Percentiles rank a stretch among this genome's conserved stretches.
Conservation (phyloP, 2,888 invertebrate species). For the Flexamia atlantica region DNA sequence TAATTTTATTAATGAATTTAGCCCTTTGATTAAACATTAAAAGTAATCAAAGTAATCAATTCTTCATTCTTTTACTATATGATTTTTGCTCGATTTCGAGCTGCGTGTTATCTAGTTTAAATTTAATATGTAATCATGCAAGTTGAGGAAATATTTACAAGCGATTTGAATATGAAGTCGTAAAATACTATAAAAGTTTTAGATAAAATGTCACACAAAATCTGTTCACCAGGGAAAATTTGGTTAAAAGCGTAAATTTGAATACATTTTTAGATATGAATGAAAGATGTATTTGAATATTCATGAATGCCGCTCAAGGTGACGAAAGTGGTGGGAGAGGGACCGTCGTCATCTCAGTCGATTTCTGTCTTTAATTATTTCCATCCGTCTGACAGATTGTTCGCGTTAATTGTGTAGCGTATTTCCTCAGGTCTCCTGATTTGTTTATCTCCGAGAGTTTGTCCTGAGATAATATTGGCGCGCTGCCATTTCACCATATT, state of each 20-base stretch:
- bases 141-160: no score
- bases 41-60: no score
- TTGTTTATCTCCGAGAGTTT: constrained; percentile 16
- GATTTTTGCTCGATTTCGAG: no score
- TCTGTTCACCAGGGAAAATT: not conserved
- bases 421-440: constrained; percentile 6
- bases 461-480: constrained; percentile 22
- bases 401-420: constrained; percentile 23
- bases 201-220: no score
- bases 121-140: no score
- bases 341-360: not conserved
- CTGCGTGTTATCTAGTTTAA: no score
- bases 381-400: constrained; percentile 12
- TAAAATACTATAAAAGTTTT: no score
- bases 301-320: constrained; percentile 24
- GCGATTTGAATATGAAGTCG: no score
- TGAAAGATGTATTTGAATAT: constrained; percentile 26
- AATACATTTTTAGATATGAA: constrained; percentile 4
- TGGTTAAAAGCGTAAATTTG: constrained; percentile 8
- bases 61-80: no score
- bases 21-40: no score
- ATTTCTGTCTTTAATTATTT: constrained; percentile 10
- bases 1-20: no score
- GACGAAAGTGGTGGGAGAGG: not conserved
- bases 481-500: constrained; percentile 4